Conservation (phyloP, 2,797 vertebrate genomes). For the Pogonophryne albipinna region DNA sequence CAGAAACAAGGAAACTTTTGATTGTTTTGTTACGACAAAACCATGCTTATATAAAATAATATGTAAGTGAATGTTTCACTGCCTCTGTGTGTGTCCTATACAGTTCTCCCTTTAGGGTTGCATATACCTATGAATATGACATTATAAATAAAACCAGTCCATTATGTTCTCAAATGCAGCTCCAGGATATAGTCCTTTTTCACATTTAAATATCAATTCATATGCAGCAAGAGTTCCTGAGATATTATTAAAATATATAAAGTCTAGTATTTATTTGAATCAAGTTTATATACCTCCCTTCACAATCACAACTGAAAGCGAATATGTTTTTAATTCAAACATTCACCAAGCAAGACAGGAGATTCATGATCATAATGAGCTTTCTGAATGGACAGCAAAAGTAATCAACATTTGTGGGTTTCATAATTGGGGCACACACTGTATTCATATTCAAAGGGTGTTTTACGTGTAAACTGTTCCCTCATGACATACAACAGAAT, state of each 20-base stretch:
- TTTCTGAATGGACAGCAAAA: constrained; percentile 55
- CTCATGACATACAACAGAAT: constrained; percentile 10
- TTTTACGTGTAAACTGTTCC: constrained; percentile 19
- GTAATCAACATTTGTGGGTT: constrained; percentile 54
- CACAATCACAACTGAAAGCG: constrained; percentile 25
- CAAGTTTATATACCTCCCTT: no score
- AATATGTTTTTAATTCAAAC: constrained; percentile 19
- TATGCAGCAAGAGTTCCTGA: constrained; percentile 55
- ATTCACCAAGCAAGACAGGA: constrained; percentile 44
- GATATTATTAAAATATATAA: constrained; percentile 41
- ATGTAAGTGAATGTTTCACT: constrained; percentile 13
- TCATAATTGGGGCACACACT: constrained; percentile 33
- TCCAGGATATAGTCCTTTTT: constrained; percentile 40
- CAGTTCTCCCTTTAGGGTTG: background rate
- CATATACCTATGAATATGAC: constrained; percentile 29
- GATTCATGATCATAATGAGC: constrained; percentile 41
- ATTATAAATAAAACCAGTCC: constrained; percentile 47
- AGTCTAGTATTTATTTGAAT: no score
- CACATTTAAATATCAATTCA: constrained; percentile 69
- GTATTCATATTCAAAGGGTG: constrained; percentile 33
- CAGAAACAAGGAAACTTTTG: background rate
- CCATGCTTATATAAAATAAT: background rate
- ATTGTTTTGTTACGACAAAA: constrained; percentile 22
- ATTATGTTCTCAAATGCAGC: constrained; percentile 57
- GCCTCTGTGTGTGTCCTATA: background rate